These are phyloP conservation scores for Lasioglossum zephyrum DNA, from an alignment of 2,888 invertebrate genomes.

Conservation along the genomic window DNA sequence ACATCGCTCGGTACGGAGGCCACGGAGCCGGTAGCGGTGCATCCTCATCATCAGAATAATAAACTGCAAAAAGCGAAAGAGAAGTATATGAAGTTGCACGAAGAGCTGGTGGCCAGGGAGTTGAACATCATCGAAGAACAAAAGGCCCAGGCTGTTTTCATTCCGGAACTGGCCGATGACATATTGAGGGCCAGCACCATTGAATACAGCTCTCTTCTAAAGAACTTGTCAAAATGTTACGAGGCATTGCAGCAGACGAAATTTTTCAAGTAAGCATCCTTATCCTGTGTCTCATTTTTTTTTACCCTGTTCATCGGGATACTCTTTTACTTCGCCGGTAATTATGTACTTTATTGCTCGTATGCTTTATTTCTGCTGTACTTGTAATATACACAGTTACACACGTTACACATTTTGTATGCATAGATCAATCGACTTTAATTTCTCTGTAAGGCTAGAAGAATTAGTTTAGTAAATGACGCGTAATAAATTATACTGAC, in stretches of 20 bases:
- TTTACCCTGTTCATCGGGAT: background rate
- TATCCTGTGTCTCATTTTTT: background rate
- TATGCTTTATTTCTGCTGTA: no score
- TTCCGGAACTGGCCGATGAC: slow-evolving; percentile 84
- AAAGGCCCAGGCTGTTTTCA: slow-evolving; percentile 72
- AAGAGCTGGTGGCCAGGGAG: slow-evolving; percentile 74
- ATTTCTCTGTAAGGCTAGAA: no score
- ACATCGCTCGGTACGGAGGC: slow-evolving; percentile 66
- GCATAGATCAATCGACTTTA: no score
- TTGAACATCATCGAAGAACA: slow-evolving; percentile 63
- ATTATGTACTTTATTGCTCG: background rate
- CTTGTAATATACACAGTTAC: no score
- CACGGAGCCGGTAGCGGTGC: slow-evolving; percentile 45
- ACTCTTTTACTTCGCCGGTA: background rate
- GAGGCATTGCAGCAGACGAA: slow-evolving; percentile 84
- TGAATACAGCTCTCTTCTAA: slow-evolving; percentile 84
- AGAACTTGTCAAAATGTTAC: slow-evolving; percentile 82
- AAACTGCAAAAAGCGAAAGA: slow-evolving; percentile 75
- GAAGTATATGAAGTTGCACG: slow-evolving; percentile 77
- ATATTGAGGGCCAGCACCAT: slow-evolving; percentile 85
- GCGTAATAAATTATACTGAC: no score
- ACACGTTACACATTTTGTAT: no score
- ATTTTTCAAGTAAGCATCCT: slow-evolving; percentile 85
- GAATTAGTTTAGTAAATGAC: no score
- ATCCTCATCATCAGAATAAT: slow-evolving; percentile 23